Evolutionary conservation across 2,113 vertebrate species (phyloP).

Genomic region (Laticauda laticaudata): DNA sequence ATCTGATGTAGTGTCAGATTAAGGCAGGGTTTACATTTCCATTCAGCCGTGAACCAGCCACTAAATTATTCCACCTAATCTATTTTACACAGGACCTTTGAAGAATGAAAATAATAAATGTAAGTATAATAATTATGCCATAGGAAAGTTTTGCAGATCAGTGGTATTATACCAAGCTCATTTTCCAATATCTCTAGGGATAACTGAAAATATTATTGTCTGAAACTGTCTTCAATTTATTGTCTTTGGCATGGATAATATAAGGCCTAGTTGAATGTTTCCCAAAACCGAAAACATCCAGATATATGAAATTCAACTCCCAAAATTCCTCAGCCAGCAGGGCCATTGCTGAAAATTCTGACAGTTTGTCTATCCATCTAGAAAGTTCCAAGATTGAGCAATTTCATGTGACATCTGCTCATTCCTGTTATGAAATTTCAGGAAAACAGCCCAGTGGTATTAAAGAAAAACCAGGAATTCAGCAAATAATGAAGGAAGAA

Average conservation of each 20-base stretch:
- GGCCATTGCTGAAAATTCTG: background rate
- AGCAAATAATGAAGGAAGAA: background rate
- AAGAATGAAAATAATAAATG: background rate
- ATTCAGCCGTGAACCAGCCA: background rate
- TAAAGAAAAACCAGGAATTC: background rate
- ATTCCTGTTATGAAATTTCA: background rate
- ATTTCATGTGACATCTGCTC: background rate
- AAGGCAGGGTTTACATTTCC: background rate
- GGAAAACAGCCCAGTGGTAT: background rate
- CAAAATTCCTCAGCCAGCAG: background rate
- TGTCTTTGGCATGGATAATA: background rate
- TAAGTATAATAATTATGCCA: background rate
- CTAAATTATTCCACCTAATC: background rate
- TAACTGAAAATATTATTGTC: background rate
- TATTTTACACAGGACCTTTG: background rate
- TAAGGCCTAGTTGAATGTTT: background rate
- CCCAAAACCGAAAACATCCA: background rate
- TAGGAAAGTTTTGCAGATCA: background rate
- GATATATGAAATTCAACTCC: background rate
- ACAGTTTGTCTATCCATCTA: background rate
- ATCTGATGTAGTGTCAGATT: background rate
- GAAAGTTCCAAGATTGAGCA: background rate
- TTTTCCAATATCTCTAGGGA: background rate
- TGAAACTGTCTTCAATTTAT: background rate
- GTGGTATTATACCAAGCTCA: background rate